Percentiles rank a stretch among this genome's conserved stretches.
Evolutionary conservation across 1,140 invertebrate genomes (phyloP).

Genomic region (Homarus americanus): DNA sequence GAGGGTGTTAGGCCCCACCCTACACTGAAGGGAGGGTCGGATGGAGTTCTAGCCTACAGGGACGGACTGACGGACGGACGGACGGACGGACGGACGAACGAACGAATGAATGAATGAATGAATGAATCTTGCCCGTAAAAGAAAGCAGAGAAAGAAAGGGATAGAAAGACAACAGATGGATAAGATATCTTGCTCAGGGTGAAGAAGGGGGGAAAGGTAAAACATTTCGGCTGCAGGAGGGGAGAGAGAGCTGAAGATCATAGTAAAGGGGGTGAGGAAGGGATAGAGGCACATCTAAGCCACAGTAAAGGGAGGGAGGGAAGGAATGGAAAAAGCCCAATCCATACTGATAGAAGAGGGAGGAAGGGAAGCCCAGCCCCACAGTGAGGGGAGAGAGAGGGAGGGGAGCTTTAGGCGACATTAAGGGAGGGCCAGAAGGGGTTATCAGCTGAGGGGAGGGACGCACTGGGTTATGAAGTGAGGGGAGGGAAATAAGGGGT

Average conservation of each 20-base stretch:
- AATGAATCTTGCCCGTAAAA: too few relatives aligned
- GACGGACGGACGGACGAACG: not conserved
- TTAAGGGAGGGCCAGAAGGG: not conserved
- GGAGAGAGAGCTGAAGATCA: not conserved
- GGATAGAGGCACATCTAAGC: too few relatives aligned
- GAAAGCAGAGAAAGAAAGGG: not conserved
- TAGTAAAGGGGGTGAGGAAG: not conserved
- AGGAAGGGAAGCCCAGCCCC: not conserved
- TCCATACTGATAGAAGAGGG: not conserved
- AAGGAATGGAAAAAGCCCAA: not conserved
- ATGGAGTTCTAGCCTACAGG: too few relatives aligned
- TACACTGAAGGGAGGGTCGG: not conserved
- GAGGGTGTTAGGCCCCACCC: not conserved
- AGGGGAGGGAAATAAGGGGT: not conserved
- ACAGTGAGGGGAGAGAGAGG: not conserved
- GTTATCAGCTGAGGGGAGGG: slow-evolving; percentile 1
- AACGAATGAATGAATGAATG: not conserved
- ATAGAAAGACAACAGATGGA: not conserved
- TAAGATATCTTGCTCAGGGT: too few relatives aligned
- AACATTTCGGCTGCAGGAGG: too few relatives aligned
- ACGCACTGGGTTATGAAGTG: not conserved
- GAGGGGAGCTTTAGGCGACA: too few relatives aligned
- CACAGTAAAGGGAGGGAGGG: too few relatives aligned
- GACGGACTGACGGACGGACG: not conserved
- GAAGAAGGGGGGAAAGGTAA: too few relatives aligned